phyloP scores from a whole-genome alignment of 2,888 invertebrate genomes.

The Idaea biselata region DNA sequence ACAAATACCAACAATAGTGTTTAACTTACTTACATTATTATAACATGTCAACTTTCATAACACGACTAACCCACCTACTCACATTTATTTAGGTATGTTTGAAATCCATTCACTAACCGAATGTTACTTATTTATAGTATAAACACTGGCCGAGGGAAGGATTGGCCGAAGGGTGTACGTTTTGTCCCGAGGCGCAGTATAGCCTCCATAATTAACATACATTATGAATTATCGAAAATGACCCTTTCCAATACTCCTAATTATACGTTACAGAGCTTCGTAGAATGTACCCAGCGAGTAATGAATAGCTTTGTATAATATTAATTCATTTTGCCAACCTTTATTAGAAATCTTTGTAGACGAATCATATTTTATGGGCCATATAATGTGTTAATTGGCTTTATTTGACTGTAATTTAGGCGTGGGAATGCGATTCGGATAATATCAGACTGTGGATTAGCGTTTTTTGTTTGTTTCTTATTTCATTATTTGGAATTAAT shows the following conservation, averaged over 20 bases:
- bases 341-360: conserved; percentile 66
- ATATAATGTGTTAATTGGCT: conserved; percentile 64
- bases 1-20: background rate
- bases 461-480: conserved; percentile 20
- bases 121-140: conserved; percentile 51
- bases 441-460: conserved; percentile 13
- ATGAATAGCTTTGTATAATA: conserved; percentile 71
- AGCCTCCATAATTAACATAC: conserved; percentile 76
- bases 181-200: conserved; percentile 57
- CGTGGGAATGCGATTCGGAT: background rate
- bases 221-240: conserved; percentile 79
- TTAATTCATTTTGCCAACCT: conserved; percentile 64
- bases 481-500: conserved; percentile 20
- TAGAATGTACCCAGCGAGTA: conserved; percentile 47
- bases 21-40: background rate
- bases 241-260: conserved; percentile 69
- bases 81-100: background rate
- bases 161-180: conserved; percentile 30
- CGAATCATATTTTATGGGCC: conserved; percentile 59
- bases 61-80: background rate
- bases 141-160: conserved; percentile 40
- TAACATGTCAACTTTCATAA: background rate
- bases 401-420: conserved; percentile 33
- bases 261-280: conserved; percentile 61
- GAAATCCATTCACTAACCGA: conserved; percentile 30